Evolutionary conservation across 2,797 vertebrate species (phyloP), one percentile per base, ranked within the genome.

Genomic region (Myotis daubentonii): DNA sequence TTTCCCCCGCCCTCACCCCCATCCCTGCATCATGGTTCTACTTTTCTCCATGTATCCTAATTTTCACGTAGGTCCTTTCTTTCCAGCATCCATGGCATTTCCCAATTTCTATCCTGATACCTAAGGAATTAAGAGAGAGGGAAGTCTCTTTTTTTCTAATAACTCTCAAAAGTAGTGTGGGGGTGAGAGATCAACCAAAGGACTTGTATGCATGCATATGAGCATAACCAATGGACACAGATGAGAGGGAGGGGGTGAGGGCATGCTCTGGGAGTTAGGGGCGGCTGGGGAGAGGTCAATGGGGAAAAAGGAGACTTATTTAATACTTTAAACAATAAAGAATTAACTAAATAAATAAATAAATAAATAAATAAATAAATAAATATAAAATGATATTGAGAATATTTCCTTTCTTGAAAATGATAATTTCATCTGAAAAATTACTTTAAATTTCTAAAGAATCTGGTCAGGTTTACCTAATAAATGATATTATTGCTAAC

Each of bases 1-100:
- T 13, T 22, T 22, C 6, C n/a, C 49, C 11, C 11, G 36, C 41
- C 6, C 1, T 33, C 10, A 15, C 5, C 6, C 3, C 1, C 2
- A 1, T 0, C 0, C 1, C 23, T 23, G 8, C 3, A 33, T 15
- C 16, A 17, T 19, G 1, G 0, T 3, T 30, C 47, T 74, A 6
- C 16, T 44, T 93, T 57, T 74, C 16, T 85, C 28, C 8, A 57
- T 13, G 3, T 65, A 49, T 9, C 20, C 30, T 71, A 53, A 23
- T 81, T 86, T 82, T 82, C 57, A 90, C 19, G n/a, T n/a, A 19
- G 6, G 0, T 19, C 3, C 5, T 93, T 60, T 53, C 8, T 38
- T 80, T 65, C 44, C 60, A 9, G 13, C 62, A 8, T 22, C 25
- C 70, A 30, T 49, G 25, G 2, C 6, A 84, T 41, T 44, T 72